These are phyloP conservation scores for Cephus cinctus DNA, from an alignment of 1,140 invertebrate species.

Conservation along the genomic window DNA sequence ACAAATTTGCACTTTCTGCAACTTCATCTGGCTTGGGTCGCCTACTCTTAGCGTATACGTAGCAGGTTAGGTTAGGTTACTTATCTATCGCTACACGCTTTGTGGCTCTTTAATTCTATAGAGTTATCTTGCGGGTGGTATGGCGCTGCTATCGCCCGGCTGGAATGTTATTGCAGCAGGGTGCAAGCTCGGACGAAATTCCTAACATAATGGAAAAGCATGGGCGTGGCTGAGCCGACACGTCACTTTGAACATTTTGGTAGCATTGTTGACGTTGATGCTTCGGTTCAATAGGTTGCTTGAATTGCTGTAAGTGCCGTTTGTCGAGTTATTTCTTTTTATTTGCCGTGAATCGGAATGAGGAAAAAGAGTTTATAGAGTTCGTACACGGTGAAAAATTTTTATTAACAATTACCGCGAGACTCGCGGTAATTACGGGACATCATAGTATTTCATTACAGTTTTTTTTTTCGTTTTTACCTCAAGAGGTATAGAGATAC, in stretches of 20 bases:
- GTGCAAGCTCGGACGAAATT: conserved; percentile 22
- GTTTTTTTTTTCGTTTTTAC: too few species aligned
- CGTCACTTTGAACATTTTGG: conserved; percentile 19
- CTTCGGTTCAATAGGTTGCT: conserved; percentile 12
- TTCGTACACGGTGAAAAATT: neutral
- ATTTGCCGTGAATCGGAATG: too few species aligned
- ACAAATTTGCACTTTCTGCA: too few species aligned
- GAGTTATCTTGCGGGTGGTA: neutral
- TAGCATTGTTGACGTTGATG: conserved; percentile 7
- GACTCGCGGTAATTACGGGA: too few species aligned
- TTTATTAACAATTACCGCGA: conserved; percentile 1
- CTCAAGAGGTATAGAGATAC: too few species aligned
- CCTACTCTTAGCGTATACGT: too few species aligned
- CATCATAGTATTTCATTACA: too few species aligned
- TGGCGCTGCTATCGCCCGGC: neutral
- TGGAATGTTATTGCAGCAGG: conserved; percentile 30
- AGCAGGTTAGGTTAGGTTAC: too few species aligned
- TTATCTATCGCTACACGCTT: too few species aligned
- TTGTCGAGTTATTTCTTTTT: too few species aligned
- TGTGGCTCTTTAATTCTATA: too few species aligned
- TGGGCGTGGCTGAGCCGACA: conserved; percentile 6
- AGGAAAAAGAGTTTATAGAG: neutral
- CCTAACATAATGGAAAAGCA: conserved; percentile 28
- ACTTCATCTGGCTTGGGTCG: too few species aligned
- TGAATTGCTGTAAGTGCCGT: conserved; percentile 2